Conservation (phyloP, 2,888 invertebrate genomes). For the Amblyjoppa fuscipennis region DNA sequence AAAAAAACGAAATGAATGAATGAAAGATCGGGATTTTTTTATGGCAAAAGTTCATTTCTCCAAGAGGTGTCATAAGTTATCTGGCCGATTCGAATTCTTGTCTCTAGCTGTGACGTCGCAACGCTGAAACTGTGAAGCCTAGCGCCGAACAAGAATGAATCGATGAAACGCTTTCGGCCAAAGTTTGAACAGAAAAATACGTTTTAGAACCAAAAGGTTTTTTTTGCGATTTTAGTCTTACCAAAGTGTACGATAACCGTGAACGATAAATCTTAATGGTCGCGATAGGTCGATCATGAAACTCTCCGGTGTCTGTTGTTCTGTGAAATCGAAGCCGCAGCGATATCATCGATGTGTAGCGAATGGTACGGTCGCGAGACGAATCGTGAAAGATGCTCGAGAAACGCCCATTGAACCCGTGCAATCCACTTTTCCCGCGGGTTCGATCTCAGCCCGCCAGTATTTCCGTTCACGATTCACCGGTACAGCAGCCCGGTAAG, state of each 20-base stretch:
- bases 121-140: background rate
- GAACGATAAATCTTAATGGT: constrained; percentile 35
- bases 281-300: constrained; percentile 11
- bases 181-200: background rate
- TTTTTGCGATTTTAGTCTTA: background rate
- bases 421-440: constrained; percentile 34
- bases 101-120: background rate
- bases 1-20: no score
- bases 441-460: constrained; percentile 31
- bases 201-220: background rate
- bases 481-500: background rate
- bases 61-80: no score
- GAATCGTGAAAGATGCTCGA: constrained; percentile 75
- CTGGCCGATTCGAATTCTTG: background rate
- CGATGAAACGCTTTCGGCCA: background rate
- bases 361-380: constrained; percentile 56
- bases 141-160: background rate
- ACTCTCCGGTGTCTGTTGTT: constrained; percentile 7
- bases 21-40: no score
- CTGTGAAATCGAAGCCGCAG: constrained; percentile 19
- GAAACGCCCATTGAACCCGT: constrained; percentile 65
- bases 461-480: constrained; percentile 40
- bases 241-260: constrained; percentile 18
- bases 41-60: no score
- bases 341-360: constrained; percentile 50